Conservation (phyloP, 1,140 invertebrate genomes). For the Brachionus plicatilis region DNA sequence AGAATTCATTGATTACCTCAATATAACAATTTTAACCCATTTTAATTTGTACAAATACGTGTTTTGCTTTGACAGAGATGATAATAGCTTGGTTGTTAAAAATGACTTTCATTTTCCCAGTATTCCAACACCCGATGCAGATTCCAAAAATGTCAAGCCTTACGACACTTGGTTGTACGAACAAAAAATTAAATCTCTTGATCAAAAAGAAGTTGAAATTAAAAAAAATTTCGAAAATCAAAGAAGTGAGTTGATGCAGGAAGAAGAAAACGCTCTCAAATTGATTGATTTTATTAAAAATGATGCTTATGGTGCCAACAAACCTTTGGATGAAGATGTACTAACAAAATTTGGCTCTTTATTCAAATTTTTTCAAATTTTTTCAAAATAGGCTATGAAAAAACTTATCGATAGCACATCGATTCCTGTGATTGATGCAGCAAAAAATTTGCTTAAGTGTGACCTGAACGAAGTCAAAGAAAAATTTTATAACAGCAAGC, state of each 20-base stretch:
- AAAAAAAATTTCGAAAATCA: not conserved
- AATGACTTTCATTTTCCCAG: not conserved
- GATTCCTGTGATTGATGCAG: not conserved
- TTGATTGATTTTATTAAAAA: slow-evolving; percentile 17
- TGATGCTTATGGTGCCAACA: not conserved
- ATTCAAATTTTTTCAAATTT: not conserved
- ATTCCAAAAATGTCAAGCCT: not conserved
- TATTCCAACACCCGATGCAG: not conserved
- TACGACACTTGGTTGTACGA: not conserved
- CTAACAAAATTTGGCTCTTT: not conserved
- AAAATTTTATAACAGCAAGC: not conserved
- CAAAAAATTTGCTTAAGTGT: not conserved
- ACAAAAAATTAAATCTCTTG: not conserved
- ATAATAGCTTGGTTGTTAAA: not conserved
- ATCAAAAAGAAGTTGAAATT: not conserved
- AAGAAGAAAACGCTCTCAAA: not conserved
- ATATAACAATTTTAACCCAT: not conserved
- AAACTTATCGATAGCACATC: not conserved
- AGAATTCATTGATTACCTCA: not conserved
- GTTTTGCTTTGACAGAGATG: slow-evolving; percentile 3
- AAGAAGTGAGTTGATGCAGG: not conserved
- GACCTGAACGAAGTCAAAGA: not conserved
- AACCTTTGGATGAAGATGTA: slow-evolving; percentile 15
- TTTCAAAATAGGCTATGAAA: not conserved
- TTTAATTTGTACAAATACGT: slow-evolving; percentile 21